A percentile compares a stretch with the other conserved stretches of the same genome.
Conservation (phyloP, 92 coral and sea anemone genomes). For the Ricordea florida region DNA sequence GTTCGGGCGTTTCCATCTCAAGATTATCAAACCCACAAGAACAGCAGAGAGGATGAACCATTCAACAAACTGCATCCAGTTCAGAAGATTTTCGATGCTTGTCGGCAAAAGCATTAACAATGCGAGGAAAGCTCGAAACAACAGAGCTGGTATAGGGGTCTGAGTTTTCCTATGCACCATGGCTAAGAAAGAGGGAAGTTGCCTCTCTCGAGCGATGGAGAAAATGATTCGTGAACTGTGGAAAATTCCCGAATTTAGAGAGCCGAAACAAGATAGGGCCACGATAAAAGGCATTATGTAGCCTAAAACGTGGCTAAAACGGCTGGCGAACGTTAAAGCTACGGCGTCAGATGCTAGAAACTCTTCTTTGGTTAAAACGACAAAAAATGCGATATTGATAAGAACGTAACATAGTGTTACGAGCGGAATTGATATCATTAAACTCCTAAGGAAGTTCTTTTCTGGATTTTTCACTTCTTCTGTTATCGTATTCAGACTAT, state of each 20-base stretch:
- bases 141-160: conserved; percentile 82
- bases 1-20: conserved; percentile 53
- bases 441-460: conserved; percentile 65
- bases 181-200: conserved; percentile 70
- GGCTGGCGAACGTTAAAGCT: conserved; percentile 50
- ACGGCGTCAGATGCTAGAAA: conserved; percentile 77
- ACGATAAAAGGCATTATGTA: conserved; percentile 72
- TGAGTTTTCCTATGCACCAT: conserved; percentile 50
- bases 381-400: conserved; percentile 67
- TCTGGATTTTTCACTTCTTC: conserved; percentile 78
- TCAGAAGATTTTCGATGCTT: conserved; percentile 66
- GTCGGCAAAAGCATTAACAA: conserved; percentile 78
- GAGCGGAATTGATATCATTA: conserved; percentile 67
- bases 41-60: conserved; percentile 70
- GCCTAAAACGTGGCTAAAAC: conserved; percentile 46
- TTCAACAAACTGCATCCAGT: conserved; percentile 68
- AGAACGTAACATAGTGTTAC: conserved; percentile 75
- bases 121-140: conserved; percentile 78
- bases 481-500: conserved; percentile 64
- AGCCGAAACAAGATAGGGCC: conserved; percentile 82
- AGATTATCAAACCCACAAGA: conserved; percentile 55
- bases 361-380: conserved; percentile 62
- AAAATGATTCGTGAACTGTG: conserved; percentile 69
- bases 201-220: conserved; percentile 77
- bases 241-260: conserved; percentile 74